A percentile compares a stretch with the other conserved stretches of the same genome.
phyloP scores from a whole-genome alignment of 1,140 invertebrate genomes.

The Monochamus saltuarius region DNA sequence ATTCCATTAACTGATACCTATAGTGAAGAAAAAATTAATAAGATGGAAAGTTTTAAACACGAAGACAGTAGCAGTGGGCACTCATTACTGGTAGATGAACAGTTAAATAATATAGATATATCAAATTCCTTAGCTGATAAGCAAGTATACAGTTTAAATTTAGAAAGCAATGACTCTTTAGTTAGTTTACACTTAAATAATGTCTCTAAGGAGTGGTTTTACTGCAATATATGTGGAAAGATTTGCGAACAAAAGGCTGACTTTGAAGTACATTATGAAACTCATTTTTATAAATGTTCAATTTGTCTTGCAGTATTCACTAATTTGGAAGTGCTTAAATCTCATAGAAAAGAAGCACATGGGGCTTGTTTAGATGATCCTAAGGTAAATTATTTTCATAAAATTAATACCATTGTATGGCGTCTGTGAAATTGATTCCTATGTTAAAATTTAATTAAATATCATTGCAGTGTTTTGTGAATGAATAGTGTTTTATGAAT shows the following conservation, averaged over 20 bases:
- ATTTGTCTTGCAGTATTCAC: slow-evolving; percentile 54
- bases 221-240: slow-evolving; percentile 59
- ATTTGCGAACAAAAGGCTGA: slow-evolving; percentile 52
- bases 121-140: slow-evolving; percentile 13
- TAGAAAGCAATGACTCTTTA: slow-evolving; percentile 6
- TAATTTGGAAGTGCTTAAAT: slow-evolving; percentile 50
- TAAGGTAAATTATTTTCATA: slow-evolving; percentile 12
- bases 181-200: slow-evolving; percentile 8
- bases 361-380: slow-evolving; percentile 24
- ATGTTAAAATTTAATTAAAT: too few species aligned
- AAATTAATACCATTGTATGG: background rate
- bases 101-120: slow-evolving; percentile 17
- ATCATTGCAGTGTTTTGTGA: too few species aligned
- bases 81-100: slow-evolving; percentile 26
- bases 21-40: background rate
- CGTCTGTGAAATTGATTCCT: too few species aligned
- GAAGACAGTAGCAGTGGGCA: slow-evolving; percentile 31
- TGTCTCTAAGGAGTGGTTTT: slow-evolving; percentile 20
- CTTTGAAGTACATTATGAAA: slow-evolving; percentile 55
- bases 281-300: slow-evolving; percentile 56
- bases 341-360: slow-evolving; percentile 53
- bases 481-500: too few species aligned
- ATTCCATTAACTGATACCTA: too few species aligned
- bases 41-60: slow-evolving; percentile 24
- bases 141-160: slow-evolving; percentile 19